Evolutionary conservation across 2,888 invertebrate genomes (phyloP).

Genomic region (Ferrisia virgata): DNA sequence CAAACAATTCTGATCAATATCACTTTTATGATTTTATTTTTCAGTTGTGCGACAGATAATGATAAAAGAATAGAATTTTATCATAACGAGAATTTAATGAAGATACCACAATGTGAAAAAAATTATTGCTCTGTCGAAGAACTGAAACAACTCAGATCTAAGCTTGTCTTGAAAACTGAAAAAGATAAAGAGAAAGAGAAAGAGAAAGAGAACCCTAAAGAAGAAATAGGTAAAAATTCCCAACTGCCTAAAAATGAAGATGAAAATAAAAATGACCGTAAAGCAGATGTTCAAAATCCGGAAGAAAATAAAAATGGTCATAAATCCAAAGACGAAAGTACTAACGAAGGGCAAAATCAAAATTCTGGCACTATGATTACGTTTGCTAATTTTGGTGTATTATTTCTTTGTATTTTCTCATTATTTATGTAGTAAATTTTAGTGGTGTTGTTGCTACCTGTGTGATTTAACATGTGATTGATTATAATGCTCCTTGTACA

Average conservation of each 20-base stretch:
- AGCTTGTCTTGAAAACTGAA: background rate
- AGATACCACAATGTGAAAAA: background rate
- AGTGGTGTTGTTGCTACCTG: too few species aligned
- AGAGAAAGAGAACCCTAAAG: background rate
- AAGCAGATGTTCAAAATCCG: background rate
- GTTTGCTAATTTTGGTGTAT: too few species aligned
- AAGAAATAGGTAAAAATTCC: background rate
- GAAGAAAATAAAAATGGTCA: background rate
- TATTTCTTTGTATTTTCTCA: too few species aligned
- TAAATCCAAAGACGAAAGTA: background rate
- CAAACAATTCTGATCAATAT: too few species aligned
- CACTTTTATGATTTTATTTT: too few species aligned
- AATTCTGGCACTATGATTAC: too few species aligned
- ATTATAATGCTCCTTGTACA: too few species aligned
- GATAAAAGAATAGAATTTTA: background rate
- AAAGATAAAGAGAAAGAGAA: too few species aligned
- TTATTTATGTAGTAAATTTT: too few species aligned
- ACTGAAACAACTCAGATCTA: background rate
- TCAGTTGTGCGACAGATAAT: background rate
- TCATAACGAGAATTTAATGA: background rate
- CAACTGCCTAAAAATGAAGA: background rate
- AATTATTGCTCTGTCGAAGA: background rate
- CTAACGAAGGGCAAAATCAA: background rate
- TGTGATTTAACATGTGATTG: too few species aligned
- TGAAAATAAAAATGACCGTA: background rate